Evolutionary conservation across 2,797 vertebrate genomes (phyloP).

Genomic region (Hippopotamyrus pictus): DNA sequence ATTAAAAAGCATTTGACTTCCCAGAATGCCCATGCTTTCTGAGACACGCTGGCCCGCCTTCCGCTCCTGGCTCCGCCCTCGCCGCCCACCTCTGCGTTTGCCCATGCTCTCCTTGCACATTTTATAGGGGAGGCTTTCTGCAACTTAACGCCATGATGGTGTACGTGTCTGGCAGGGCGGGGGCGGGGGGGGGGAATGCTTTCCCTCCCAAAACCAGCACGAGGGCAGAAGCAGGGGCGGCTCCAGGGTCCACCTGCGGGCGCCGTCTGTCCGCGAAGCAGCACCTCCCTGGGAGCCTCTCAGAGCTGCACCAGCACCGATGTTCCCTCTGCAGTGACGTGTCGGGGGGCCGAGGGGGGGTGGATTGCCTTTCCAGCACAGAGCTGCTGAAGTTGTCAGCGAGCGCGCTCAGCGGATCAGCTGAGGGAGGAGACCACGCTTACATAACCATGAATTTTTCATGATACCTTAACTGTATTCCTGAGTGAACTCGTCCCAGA

Average conservation of each 20-base stretch:
- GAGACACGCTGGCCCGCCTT: constrained; percentile 57
- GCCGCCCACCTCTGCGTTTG: constrained; percentile 27
- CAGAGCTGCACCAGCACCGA: neutral
- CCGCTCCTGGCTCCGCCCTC: constrained; percentile 23
- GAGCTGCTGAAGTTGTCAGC: neutral
- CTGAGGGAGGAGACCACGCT: neutral
- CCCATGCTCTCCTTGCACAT: constrained; percentile 32
- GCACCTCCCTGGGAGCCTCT: neutral
- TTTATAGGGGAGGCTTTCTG: constrained; percentile 47
- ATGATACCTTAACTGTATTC: constrained; percentile 49
- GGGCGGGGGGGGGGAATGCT: neutral
- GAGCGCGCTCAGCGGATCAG: neutral
- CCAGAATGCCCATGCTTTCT: constrained; percentile 69
- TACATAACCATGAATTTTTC: constrained; percentile 49
- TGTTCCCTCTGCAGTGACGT: neutral
- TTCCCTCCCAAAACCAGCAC: neutral
- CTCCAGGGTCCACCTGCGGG: neutral
- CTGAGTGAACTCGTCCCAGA: constrained; percentile 39
- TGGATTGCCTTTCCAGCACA: neutral
- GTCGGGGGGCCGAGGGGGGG: neutral
- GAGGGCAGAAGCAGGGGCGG: neutral
- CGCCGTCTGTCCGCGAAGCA: neutral
- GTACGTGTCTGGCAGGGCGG: neutral
- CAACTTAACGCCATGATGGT: constrained; percentile 48
- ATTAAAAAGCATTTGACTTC: constrained; percentile 78